Percentiles rank a stretch among this genome's conserved stretches.
Evolutionary conservation across 2,797 vertebrate genomes (phyloP).

Genomic region (Syngnathus rostellatus): DNA sequence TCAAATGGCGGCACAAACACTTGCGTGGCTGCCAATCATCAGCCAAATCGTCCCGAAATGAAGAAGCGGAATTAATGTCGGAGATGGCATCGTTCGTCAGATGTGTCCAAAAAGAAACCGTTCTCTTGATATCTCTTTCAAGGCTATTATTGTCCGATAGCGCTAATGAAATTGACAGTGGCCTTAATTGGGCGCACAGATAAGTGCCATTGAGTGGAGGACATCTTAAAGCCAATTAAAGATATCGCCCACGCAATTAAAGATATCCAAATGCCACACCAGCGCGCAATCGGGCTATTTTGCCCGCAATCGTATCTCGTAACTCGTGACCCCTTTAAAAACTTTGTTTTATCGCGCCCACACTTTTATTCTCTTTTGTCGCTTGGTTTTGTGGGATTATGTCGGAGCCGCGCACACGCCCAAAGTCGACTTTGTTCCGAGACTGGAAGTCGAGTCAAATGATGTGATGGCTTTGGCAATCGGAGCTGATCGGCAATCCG

Average conservation of each 20-base stretch:
- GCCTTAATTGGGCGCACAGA: conserved; percentile 78
- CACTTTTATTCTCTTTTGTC: conserved; percentile 25
- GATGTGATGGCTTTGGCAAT: background rate
- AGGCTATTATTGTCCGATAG: conserved; percentile 75
- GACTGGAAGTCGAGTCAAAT: background rate
- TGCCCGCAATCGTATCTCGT: conserved; percentile 61
- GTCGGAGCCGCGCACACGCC: background rate
- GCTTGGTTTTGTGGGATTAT: conserved; percentile 45
- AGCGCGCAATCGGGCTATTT: conserved; percentile 64
- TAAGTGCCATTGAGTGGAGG: conserved; percentile 74
- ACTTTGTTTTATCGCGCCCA: conserved; percentile 44
- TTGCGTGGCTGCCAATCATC: conserved; percentile 59
- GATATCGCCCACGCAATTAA: conserved; percentile 77
- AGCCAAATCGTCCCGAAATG: conserved; percentile 50
- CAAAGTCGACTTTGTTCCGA: background rate
- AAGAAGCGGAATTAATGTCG: conserved; percentile 71
- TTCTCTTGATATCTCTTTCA: conserved; percentile 68
- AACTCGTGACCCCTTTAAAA: conserved; percentile 57
- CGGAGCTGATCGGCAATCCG: background rate
- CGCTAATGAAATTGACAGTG: conserved; percentile 78
- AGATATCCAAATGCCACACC: conserved; percentile 74
- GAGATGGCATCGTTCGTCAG: conserved; percentile 72
- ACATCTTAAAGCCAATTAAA: conserved; percentile 80
- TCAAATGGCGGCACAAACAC: conserved; percentile 62
- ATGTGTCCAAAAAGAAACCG: conserved; percentile 73